These are phyloP conservation scores for Coronaproctus castanopsis DNA, from an alignment of 2,888 invertebrate genomes.

Conservation along the genomic window DNA sequence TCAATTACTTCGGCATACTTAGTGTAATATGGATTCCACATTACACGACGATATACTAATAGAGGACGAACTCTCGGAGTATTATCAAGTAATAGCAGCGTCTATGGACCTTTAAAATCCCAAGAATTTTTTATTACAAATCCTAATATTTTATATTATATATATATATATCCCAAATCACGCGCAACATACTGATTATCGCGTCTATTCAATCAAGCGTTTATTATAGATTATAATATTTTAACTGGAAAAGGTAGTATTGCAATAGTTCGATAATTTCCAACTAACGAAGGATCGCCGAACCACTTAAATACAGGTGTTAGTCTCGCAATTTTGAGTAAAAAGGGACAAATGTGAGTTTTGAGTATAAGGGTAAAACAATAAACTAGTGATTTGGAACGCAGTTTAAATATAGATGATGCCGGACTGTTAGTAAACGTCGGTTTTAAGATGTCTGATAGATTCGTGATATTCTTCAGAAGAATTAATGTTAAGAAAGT, in stretches of 20 bases:
- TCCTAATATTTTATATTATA: too few relatives aligned
- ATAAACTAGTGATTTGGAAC: neutral
- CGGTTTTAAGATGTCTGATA: neutral
- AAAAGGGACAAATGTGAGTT: neutral
- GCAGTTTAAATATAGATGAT: neutral
- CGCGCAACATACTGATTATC: too few relatives aligned
- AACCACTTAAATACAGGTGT: neutral
- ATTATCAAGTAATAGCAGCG: too few relatives aligned
- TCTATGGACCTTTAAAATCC: too few relatives aligned
- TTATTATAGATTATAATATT: neutral
- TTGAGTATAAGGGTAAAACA: neutral
- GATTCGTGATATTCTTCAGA: neutral
- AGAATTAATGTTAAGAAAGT: neutral
- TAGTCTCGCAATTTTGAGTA: neutral
- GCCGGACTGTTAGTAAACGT: neutral
- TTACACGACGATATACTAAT: too few relatives aligned
- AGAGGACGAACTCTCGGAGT: too few relatives aligned
- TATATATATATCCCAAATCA: too few relatives aligned
- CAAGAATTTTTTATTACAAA: too few relatives aligned
- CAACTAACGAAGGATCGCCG: neutral
- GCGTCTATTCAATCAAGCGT: too few relatives aligned
- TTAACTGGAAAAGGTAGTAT: neutral
- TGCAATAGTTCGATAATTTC: neutral
- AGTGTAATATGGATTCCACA: too few relatives aligned
- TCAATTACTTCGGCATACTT: too few relatives aligned